phyloP scores from a whole-genome alignment of 2,888 invertebrate genomes.

The Ditula angustiorana region DNA sequence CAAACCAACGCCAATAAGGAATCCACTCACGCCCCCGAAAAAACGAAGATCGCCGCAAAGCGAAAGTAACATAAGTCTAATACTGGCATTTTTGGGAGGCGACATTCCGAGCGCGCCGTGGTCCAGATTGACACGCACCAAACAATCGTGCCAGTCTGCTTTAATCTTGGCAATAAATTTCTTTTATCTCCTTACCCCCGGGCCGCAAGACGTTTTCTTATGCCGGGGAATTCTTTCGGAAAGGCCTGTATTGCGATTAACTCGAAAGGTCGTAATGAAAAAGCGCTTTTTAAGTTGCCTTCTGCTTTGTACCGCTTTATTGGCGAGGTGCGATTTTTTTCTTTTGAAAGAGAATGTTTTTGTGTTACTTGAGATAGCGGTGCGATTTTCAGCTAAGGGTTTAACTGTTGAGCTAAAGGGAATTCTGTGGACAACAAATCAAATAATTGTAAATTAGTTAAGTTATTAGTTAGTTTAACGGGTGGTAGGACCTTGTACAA shows the following conservation, averaged over 20 bases:
- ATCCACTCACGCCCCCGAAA: background rate
- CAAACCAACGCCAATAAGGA: background rate
- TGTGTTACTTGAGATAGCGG: background rate
- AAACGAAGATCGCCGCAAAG: conserved; percentile 38
- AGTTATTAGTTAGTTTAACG: too few relatives aligned
- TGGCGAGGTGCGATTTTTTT: conserved; percentile 35
- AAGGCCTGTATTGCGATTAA: conserved; percentile 58
- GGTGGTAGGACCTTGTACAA: too few relatives aligned
- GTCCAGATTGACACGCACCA: conserved; percentile 73
- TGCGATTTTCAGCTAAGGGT: background rate
- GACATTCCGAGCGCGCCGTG: conserved; percentile 52
- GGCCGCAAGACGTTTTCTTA: conserved; percentile 53
- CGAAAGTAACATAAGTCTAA: conserved; percentile 47
- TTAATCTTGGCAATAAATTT: conserved; percentile 82
- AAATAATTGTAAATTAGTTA: too few relatives aligned
- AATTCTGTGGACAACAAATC: too few relatives aligned
- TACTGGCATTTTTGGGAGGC: conserved; percentile 36
- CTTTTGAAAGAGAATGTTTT: conserved; percentile 42
- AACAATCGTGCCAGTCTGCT: conserved; percentile 66
- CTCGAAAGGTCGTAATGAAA: conserved; percentile 50
- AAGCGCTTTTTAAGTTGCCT: conserved; percentile 44
- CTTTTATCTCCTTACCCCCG: conserved; percentile 63
- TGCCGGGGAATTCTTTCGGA: conserved; percentile 54
- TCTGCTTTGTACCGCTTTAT: conserved; percentile 25
- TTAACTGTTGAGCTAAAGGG: too few relatives aligned